Conservation (phyloP, 2,797 vertebrate genomes). For the Pristis pectinata region DNA sequence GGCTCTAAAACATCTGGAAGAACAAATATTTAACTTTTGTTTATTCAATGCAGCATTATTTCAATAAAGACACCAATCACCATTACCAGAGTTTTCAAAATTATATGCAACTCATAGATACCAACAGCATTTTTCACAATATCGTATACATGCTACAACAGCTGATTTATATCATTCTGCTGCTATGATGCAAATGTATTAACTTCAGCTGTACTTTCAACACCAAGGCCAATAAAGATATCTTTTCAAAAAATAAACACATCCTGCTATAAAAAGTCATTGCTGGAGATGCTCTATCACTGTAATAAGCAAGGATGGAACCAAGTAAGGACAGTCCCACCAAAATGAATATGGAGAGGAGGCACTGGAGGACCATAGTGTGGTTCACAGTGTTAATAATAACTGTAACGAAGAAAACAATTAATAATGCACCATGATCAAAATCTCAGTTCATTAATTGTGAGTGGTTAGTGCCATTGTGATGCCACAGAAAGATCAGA, state of each 20-base stretch:
- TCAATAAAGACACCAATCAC: too few species aligned
- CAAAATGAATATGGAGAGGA: neutral
- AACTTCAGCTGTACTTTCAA: neutral
- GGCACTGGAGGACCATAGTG: neutral
- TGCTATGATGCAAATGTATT: neutral
- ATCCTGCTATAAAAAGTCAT: neutral
- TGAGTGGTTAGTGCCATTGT: neutral
- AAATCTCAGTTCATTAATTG: neutral
- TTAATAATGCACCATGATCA: neutral
- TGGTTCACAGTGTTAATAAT: neutral
- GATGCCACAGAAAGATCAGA: neutral
- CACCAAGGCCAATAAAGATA: neutral
- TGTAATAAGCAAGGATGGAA: neutral
- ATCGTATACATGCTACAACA: neutral
- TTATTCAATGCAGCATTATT: neutral
- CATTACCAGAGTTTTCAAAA: neutral
- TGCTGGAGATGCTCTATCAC: neutral
- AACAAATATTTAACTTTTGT: neutral
- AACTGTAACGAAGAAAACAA: neutral
- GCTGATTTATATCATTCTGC: neutral
- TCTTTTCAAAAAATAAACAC: neutral
- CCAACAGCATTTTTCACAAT: neutral
- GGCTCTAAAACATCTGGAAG: conserved; percentile 29
- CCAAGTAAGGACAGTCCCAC: neutral
- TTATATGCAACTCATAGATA: neutral